phyloP scores from a whole-genome alignment of 2,888 invertebrate genomes.

The Diaperis boleti region DNA sequence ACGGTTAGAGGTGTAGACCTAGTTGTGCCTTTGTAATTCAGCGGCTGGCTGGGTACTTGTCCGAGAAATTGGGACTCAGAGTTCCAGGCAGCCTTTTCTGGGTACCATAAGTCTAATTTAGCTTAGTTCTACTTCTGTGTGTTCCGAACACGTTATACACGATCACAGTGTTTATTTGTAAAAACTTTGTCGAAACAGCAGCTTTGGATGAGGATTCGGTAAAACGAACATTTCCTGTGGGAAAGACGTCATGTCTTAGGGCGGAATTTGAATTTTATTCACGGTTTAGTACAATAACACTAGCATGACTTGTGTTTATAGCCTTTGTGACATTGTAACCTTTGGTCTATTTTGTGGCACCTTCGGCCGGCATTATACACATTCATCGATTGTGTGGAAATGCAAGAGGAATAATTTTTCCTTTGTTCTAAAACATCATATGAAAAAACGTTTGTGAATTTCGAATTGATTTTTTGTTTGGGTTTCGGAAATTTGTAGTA shows the following conservation, averaged over 20 bases:
- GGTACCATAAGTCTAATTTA: too few relatives aligned
- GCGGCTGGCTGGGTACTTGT: too few relatives aligned
- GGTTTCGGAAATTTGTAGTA: too few relatives aligned
- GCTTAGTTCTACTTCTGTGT: too few relatives aligned
- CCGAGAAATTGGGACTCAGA: too few relatives aligned
- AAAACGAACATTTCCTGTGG: background rate
- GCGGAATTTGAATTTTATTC: background rate
- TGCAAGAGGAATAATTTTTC: background rate
- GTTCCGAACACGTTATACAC: too few relatives aligned
- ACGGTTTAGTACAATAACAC: slow-evolving; percentile 8
- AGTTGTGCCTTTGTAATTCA: too few relatives aligned
- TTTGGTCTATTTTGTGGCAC: slow-evolving; percentile 6
- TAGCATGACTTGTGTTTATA: slow-evolving; percentile 8
- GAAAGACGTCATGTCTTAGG: background rate
- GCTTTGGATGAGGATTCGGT: background rate
- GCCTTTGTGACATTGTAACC: slow-evolving; percentile 6
- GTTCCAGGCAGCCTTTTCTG: too few relatives aligned
- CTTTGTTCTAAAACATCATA: background rate
- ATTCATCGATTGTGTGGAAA: slow-evolving; percentile 10
- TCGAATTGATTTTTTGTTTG: background rate
- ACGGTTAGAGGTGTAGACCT: too few relatives aligned
- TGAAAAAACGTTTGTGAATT: background rate
- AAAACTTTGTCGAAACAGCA: too few relatives aligned
- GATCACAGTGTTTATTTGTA: too few relatives aligned
- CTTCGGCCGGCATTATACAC: slow-evolving; percentile 1